A percentile compares a stretch with the other conserved stretches of the same genome.
phyloP scores from a whole-genome alignment of 2,888 invertebrate genomes.

The Metalampra italica region DNA sequence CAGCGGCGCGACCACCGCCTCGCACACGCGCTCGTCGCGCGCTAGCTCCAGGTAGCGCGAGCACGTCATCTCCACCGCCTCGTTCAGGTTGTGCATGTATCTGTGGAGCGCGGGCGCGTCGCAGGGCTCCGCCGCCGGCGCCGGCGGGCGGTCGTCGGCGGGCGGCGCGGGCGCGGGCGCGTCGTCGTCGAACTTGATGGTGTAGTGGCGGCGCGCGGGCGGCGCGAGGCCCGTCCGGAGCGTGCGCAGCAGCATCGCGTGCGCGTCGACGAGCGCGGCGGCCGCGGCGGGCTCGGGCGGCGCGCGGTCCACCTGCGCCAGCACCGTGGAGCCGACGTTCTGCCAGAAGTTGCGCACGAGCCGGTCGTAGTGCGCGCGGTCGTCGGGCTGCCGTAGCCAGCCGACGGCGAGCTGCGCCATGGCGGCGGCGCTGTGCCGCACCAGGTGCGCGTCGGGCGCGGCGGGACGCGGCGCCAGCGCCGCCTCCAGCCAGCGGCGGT shows the following conservation, averaged over 20 bases:
- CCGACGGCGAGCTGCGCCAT: conserved; percentile 23
- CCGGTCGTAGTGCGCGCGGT: conserved; percentile 40
- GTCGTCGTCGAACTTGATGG: conserved; percentile 24
- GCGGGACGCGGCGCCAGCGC: conserved; percentile 22
- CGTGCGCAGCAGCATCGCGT: conserved; percentile 25
- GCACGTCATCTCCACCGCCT: conserved; percentile 64
- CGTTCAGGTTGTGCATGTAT: conserved; percentile 64
- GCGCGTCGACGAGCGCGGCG: conserved; percentile 22
- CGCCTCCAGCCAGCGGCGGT: conserved; percentile 32
- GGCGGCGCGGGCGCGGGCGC: not conserved
- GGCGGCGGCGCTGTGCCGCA: conserved; percentile 33
- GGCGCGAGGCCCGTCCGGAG: conserved; percentile 25
- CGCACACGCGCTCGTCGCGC: conserved; percentile 50
- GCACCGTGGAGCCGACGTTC: conserved; percentile 43
- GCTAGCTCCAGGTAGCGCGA: conserved; percentile 78
- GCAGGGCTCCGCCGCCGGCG: conserved; percentile 50
- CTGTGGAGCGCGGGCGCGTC: conserved; percentile 28
- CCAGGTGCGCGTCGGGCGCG: conserved; percentile 23
- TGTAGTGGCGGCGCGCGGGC: conserved; percentile 9
- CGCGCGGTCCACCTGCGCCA: not conserved
- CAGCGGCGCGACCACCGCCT: conserved; percentile 68
- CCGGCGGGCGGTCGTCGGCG: conserved; percentile 51
- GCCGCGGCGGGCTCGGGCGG: not conserved
- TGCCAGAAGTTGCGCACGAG: conserved; percentile 60
- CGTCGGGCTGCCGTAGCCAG: not conserved